Conservation (phyloP, 2,888 invertebrate genomes). For the Volucella bombylans region DNA sequence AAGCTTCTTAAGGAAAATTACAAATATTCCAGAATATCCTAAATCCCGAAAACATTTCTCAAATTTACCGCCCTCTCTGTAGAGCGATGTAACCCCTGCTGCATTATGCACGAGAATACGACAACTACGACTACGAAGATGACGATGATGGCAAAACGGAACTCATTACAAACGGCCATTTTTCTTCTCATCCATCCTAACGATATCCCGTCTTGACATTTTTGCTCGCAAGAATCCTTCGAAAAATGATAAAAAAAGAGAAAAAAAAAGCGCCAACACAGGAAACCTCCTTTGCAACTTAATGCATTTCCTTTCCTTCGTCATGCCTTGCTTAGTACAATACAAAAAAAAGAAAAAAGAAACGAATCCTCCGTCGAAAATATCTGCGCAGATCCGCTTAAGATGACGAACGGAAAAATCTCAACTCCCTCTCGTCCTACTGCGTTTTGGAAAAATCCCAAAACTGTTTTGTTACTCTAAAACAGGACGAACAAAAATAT, state of each 20-base stretch:
- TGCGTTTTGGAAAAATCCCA: background rate
- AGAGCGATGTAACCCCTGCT: background rate
- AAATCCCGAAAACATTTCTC: slow-evolving; percentile 70
- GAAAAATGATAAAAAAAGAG: background rate
- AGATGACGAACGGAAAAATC: slow-evolving; percentile 67
- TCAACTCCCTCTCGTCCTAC: background rate
- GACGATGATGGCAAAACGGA: slow-evolving; percentile 65
- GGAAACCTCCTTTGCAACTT: slow-evolving; percentile 62
- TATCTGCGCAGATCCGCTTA: slow-evolving; percentile 71
- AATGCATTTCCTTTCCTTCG: slow-evolving; percentile 65
- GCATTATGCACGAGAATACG: slow-evolving; percentile 54
- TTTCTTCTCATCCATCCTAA: slow-evolving; percentile 73
- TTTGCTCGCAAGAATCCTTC: slow-evolving; percentile 51
- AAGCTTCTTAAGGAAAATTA: slow-evolving; percentile 59
- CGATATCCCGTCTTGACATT: slow-evolving; percentile 74
- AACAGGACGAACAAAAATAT: slow-evolving; percentile 48
- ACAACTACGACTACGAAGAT: slow-evolving; percentile 26
- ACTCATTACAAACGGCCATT: slow-evolving; percentile 74
- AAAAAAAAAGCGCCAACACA: slow-evolving; percentile 36
- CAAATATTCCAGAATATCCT: slow-evolving; percentile 71
- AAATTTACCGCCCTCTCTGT: slow-evolving; percentile 39
- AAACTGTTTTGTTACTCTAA: slow-evolving; percentile 55
- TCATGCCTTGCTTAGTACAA: slow-evolving; percentile 40
- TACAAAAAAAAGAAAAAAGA: slow-evolving; percentile 7
- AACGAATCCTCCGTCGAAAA: slow-evolving; percentile 57